Base-by-base conservation (phyloP, 2,888 invertebrate species). In the Rotaria magnacalcarata region DNA sequence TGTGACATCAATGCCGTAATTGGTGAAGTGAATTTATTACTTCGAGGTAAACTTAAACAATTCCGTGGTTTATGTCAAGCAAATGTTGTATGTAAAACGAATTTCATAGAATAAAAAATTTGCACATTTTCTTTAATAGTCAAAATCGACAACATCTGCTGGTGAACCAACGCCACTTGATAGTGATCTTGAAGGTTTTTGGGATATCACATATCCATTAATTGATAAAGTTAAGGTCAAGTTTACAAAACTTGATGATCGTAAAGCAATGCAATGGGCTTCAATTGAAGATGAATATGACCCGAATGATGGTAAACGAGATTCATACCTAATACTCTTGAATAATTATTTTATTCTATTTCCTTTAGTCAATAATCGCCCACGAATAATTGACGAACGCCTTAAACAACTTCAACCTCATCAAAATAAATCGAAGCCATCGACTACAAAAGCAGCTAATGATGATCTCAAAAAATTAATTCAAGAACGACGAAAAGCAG, bases 171-270 rank as follows among this genome's bases (percentile, higher is more conserved):
- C 95, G 16, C 96, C 96, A 16, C 96, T 96, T 0, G 92, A 94
- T 88, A 94, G 95, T 89, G 97, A 97, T 91, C 92, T 97, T 88
- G 95, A 95, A 89, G 97, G 97, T 0, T 97, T 97, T 92, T 97
- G 97, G 97, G 97, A 97, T 91, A 96, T 97, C 96, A 96, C 97
- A 52, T 94, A 94, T 90, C 93, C 97, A 85, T 96, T 97, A 92
- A 95, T 97, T 41, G 93, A 94, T 87, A 95, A 96, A 89, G 94
- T 97, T 86, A 94, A 96, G 90, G 93, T 93, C 8, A 92, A 95
- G 88, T 96, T 95, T 90, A 92, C 93, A 24, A 91, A 91, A 85
- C 89, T 92, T 54, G 90, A 90, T 24, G 87, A 88, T 84, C 89
- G 91, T 87, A 88, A 89, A 84, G 88, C 89, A 84, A 90, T 91